A percentile compares a stretch with the other conserved stretches of the same genome.
Conservation (phyloP, 2,888 invertebrate species). For the Mayetiola destructor region DNA sequence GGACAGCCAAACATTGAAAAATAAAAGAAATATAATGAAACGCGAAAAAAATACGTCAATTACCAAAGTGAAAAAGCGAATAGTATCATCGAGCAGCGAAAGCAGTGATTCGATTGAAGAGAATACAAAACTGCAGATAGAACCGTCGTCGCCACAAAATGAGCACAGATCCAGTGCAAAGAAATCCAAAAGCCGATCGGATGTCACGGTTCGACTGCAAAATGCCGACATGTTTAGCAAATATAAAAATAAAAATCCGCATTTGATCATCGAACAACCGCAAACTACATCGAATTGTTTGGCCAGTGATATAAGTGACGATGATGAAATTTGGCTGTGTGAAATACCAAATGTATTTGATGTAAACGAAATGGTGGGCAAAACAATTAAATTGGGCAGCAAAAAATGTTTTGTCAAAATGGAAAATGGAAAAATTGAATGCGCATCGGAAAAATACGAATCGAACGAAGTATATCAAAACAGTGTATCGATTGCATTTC, state of each 20-base stretch:
- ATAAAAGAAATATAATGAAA: background rate
- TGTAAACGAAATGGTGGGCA: background rate
- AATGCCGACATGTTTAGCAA: background rate
- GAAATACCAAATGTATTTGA: background rate
- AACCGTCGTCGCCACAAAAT: background rate
- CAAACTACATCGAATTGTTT: background rate
- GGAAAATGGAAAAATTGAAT: background rate
- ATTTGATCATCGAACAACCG: background rate
- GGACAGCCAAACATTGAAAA: too few relatives aligned
- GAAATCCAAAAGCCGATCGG: too few relatives aligned
- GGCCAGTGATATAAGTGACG: background rate
- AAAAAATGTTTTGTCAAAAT: background rate
- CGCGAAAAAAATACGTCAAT: background rate
- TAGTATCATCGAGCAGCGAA: background rate
- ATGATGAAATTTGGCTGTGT: conserved; percentile 2
- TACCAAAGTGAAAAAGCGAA: background rate
- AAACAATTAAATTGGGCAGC: background rate
- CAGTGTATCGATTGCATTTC: background rate
- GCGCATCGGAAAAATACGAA: background rate
- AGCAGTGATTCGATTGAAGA: background rate
- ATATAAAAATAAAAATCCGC: background rate
- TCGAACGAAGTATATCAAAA: background rate
- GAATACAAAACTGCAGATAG: background rate
- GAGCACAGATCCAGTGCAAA: background rate
- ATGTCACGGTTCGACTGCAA: background rate